Percentiles rank a stretch among this genome's conserved stretches.
Evolutionary conservation across 2,888 invertebrate genomes (phyloP).

Genomic region (Xestia ashworthii): DNA sequence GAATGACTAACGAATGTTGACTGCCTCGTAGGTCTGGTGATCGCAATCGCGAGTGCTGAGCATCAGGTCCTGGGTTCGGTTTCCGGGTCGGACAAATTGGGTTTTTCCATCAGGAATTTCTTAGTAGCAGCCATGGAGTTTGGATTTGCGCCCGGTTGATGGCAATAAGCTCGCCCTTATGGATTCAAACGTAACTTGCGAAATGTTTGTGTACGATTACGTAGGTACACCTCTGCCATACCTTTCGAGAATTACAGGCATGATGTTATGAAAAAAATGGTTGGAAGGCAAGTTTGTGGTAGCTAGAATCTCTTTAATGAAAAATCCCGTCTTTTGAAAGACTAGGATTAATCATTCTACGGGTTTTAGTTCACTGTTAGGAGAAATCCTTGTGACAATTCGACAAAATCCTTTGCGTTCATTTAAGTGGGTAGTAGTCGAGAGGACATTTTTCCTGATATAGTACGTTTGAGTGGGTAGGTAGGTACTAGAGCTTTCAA

Average conservation of each 20-base stretch:
- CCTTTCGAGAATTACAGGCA: too few species aligned
- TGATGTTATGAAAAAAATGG: not conserved
- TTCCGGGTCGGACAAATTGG: too few species aligned
- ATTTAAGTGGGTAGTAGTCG: constrained; percentile 4
- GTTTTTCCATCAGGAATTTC: too few species aligned
- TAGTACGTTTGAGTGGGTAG: not conserved
- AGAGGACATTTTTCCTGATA: not conserved
- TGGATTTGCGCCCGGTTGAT: too few species aligned
- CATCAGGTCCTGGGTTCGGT: too few species aligned
- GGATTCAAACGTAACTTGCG: too few species aligned
- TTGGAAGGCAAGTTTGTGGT: constrained; percentile 24
- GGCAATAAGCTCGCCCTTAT: too few species aligned
- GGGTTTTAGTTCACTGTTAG: constrained; percentile 16
- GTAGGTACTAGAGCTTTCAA: not conserved
- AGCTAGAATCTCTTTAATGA: constrained; percentile 7
- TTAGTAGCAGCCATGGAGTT: too few species aligned
- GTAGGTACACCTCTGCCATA: too few species aligned
- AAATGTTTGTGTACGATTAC: too few species aligned
- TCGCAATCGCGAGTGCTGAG: too few species aligned
- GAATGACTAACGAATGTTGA: not conserved
- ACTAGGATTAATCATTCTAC: constrained; percentile 36
- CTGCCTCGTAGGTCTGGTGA: too few species aligned
- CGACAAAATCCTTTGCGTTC: constrained; percentile 17
- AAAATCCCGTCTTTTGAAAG: constrained; percentile 36
- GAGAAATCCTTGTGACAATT: constrained; percentile 42